A percentile compares a stretch with the other conserved stretches of the same genome.
Conservation (phyloP, 2,888 invertebrate genomes). For the Sarcophaga rosellei region DNA sequence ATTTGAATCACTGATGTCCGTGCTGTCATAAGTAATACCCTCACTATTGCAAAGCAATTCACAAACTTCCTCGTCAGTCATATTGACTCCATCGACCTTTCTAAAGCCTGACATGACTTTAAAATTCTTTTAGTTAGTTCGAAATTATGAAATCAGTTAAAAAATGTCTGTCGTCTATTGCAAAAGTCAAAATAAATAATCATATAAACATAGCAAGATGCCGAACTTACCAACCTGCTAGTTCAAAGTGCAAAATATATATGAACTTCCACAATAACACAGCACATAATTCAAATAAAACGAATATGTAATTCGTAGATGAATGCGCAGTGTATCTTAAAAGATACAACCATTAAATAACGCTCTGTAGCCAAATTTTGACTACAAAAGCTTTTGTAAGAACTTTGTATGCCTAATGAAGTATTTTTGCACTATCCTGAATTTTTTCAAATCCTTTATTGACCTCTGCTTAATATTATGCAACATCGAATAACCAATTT, state of each 20-base stretch:
- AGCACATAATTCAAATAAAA: too few species aligned
- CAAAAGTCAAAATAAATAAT: neutral
- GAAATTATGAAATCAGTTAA: neutral
- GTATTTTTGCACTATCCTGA: too few species aligned
- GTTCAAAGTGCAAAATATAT: neutral
- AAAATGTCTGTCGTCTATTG: neutral
- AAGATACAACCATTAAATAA: too few species aligned
- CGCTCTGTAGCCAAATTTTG: too few species aligned
- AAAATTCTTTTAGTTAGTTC: neutral
- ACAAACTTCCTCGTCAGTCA: conserved; percentile 10
- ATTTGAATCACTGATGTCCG: neutral
- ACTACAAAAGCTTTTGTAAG: too few species aligned
- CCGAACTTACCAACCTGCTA: neutral
- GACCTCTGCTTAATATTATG: too few species aligned
- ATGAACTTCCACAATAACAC: too few species aligned
- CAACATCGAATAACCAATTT: too few species aligned
- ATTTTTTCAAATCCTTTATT: too few species aligned
- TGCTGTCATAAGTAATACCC: neutral
- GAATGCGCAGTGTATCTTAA: too few species aligned
- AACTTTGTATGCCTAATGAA: too few species aligned
- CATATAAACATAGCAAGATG: neutral
- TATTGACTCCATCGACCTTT: conserved; percentile 4
- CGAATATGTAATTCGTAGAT: too few species aligned
- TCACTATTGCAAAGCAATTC: neutral
- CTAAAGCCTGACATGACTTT: neutral